These are phyloP conservation scores for Cephus spinipes DNA, from an alignment of 2,888 invertebrate genomes.

Conservation along the genomic window DNA sequence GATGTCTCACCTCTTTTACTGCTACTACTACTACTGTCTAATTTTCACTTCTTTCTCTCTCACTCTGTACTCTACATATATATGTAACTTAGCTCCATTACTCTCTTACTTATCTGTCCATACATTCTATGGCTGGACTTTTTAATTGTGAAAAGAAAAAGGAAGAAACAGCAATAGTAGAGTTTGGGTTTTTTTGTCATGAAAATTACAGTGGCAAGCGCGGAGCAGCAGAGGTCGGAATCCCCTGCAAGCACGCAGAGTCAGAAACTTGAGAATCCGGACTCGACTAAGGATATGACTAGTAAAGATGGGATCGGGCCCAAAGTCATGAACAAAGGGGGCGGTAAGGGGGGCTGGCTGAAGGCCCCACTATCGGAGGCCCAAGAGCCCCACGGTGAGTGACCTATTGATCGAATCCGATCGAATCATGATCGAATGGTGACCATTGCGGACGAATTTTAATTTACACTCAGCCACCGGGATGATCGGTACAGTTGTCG, in stretches of 20 bases:
- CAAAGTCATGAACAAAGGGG: conserved; percentile 64
- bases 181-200: conserved; percentile 51
- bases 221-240: conserved; percentile 66
- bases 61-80: neutral
- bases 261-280: conserved; percentile 63
- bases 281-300: conserved; percentile 64
- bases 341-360: conserved; percentile 65
- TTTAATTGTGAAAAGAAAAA: conserved; percentile 19
- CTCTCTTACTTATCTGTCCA: neutral
- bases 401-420: conserved; percentile 49
- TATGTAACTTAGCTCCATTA: neutral
- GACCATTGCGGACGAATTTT: conserved; percentile 33
- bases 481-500: neutral
- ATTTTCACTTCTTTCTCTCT: neutral
- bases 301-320: conserved; percentile 64
- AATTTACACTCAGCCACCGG: neutral
- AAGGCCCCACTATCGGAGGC: conserved; percentile 64
- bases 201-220: conserved; percentile 65
- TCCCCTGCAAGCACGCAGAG: conserved; percentile 63
- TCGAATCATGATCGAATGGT: conserved; percentile 22
- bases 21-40: neutral
- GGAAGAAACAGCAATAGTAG: conserved; percentile 43
- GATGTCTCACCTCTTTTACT: too few species aligned
- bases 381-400: conserved; percentile 66
- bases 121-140: conserved; percentile 13